A percentile compares a stretch with the other conserved stretches of the same genome.
phyloP scores from a whole-genome alignment of 1,140 invertebrate species.

The Drosophila yakuba region DNA sequence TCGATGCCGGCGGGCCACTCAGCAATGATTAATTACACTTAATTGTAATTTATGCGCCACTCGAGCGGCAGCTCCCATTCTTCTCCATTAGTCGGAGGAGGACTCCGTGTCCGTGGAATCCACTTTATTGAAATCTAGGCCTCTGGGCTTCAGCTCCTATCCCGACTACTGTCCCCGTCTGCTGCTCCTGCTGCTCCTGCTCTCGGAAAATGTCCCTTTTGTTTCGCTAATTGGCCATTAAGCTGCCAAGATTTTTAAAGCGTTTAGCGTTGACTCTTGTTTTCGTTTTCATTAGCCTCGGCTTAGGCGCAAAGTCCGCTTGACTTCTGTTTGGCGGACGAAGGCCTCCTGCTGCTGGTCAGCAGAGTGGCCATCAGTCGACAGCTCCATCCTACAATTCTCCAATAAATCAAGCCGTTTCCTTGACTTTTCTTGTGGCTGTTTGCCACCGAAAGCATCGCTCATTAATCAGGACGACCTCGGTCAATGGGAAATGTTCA shows the following conservation, averaged over 20 bases:
- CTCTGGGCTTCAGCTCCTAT: slow-evolving; percentile 1
- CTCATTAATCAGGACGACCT: slow-evolving; percentile 46
- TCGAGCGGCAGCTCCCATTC: slow-evolving; percentile 38
- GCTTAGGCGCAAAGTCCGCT: slow-evolving; percentile 26
- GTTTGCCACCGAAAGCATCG: slow-evolving; percentile 43
- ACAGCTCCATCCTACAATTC: background rate
- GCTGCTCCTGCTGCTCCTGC: slow-evolving; percentile 3
- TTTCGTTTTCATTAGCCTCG: slow-evolving; percentile 50
- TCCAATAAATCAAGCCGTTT: slow-evolving; percentile 67
- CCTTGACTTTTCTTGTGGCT: slow-evolving; percentile 51
- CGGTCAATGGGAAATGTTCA: slow-evolving; percentile 33
- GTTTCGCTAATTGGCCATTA: slow-evolving; percentile 74
- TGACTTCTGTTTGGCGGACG: slow-evolving; percentile 41
- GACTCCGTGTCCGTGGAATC: slow-evolving; percentile 26
- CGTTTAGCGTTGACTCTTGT: slow-evolving; percentile 40
- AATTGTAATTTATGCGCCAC: slow-evolving; percentile 77
- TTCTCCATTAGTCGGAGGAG: slow-evolving; percentile 53
- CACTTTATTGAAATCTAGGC: slow-evolving; percentile 71
- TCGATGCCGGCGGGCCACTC: slow-evolving; percentile 52
- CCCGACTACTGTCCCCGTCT: background rate
- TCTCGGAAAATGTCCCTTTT: slow-evolving; percentile 27
- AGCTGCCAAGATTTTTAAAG: slow-evolving; percentile 58
- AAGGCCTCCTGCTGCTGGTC: slow-evolving; percentile 58
- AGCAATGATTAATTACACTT: slow-evolving; percentile 80
- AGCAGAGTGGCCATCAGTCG: slow-evolving; percentile 38